Base-by-base conservation (phyloP, 2,888 invertebrate genomes). In the Cerceris ruficornis region DNA sequence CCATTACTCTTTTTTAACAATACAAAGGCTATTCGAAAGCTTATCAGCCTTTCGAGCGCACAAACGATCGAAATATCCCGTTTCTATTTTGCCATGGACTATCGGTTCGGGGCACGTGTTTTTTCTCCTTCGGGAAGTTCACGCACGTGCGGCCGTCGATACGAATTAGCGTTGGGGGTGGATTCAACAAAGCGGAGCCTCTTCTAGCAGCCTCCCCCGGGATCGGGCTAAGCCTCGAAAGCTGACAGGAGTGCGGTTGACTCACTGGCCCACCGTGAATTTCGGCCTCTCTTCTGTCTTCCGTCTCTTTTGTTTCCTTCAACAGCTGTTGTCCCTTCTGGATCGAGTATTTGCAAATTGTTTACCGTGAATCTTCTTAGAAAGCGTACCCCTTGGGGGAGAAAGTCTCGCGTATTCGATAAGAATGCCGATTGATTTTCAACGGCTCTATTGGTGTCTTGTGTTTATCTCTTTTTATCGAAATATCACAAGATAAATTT, bases 121-220 rank as follows among this genome's bases (percentile, higher is more conserved):
- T 77, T 75, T 71, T 66, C 66, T 74, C 77, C 72, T 62, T 70
- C 52, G 57, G 75, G 77, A 61, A 71, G 69, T 65, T 75, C 58
- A 74, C 75, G 83, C 86, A 87, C 87, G 86, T 87, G 87, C 83
- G 79, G 66, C 69, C 74, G 81, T 83, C 84, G 81, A 78, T 84
- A 59, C 83, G 83, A 86, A 87, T 86, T 86, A 85, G 85, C 80
- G 73, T 61, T 71, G 28, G 69, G 80, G 77, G 52, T 81, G 68
- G 54, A 61, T 64, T 52, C 61, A 72, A 75, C 83, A 83, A 83
- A 83, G 82, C 82, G 79, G 54, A 70, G 66, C n/a, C 72, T 75
- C 57, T 55, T 64, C 72, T 58, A 58, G 43, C 66, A 50, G 41
- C 68, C 54, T 86, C 85, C 79, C 81, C 60, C 69, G 85, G 85